Percentiles rank a stretch among this genome's conserved stretches.
Conservation (phyloP, 2,113 vertebrate species). For the Cairina moschata region DNA sequence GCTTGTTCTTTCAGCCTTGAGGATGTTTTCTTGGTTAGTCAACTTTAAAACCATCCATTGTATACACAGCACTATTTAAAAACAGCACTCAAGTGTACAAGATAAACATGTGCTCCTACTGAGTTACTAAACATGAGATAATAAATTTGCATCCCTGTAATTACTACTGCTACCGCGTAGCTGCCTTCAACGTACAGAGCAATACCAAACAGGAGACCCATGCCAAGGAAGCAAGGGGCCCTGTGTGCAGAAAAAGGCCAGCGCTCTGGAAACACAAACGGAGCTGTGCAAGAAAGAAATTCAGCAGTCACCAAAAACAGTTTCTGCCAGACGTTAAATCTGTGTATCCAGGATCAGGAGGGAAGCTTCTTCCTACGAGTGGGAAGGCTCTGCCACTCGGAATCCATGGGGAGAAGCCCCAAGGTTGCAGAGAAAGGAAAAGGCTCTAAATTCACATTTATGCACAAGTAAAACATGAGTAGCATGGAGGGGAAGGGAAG, state of each 20-base stretch:
- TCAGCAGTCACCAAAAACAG: neutral
- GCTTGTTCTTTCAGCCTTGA: slow-evolving; percentile 13
- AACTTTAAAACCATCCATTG: slow-evolving; percentile 50
- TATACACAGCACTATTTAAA: slow-evolving; percentile 33
- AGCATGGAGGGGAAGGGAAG: neutral
- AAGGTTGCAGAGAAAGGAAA: neutral
- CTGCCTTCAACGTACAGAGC: neutral
- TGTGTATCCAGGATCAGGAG: neutral
- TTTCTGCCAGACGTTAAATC: neutral
- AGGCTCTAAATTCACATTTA: neutral
- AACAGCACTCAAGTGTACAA: slow-evolving; percentile 51
- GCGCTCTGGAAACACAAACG: neutral
- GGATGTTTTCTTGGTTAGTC: slow-evolving; percentile 61
- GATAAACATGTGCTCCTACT: slow-evolving; percentile 47
- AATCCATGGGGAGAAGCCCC: neutral
- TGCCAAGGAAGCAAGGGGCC: slow-evolving; percentile 38
- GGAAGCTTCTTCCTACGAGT: neutral
- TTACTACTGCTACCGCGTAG: neutral
- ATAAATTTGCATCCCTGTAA: slow-evolving; percentile 7
- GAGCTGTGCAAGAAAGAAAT: neutral
- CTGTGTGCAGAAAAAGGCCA: neutral
- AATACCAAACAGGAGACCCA: neutral
- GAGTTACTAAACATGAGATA: slow-evolving; percentile 51
- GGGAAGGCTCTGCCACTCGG: neutral
- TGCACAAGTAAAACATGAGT: neutral